A percentile compares a stretch with the other conserved stretches of the same genome.
phyloP scores from a whole-genome alignment of 1,140 invertebrate genomes.

The Meloidogyne chitwoodi region DNA sequence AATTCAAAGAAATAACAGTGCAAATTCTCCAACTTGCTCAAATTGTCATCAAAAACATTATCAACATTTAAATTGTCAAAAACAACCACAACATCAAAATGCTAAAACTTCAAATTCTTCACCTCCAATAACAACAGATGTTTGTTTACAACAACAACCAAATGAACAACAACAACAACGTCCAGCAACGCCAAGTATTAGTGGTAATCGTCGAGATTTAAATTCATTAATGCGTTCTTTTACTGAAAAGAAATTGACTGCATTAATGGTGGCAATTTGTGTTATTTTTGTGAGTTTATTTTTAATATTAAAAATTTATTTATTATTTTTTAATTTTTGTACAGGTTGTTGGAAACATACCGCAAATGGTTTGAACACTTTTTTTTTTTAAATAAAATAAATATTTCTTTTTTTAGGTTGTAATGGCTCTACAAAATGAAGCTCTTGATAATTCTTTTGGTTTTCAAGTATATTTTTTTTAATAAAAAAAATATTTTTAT shows the following conservation, averaged over 20 bases:
- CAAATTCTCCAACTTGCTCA: not conserved
- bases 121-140: not conserved
- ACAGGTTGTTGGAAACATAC: constrained; percentile 37
- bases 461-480: constrained; percentile 44
- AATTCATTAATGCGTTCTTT: constrained; percentile 42
- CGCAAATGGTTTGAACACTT: constrained; percentile 40
- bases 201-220: constrained; percentile 26
- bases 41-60: not conserved
- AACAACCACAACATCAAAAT: constrained; percentile 11
- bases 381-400: not conserved
- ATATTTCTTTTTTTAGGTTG: not conserved
- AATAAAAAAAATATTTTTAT: not conserved
- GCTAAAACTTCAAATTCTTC: not conserved
- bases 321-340: not conserved
- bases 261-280: constrained; percentile 51
- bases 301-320: too few species aligned
- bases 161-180: not conserved
- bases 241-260: constrained; percentile 56
- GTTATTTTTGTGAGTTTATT: constrained; percentile 45
- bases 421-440: constrained; percentile 57
- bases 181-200: constrained; percentile 1
- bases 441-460: constrained; percentile 38
- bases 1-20: constrained; percentile 7
- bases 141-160: not conserved
- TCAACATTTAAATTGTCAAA: not conserved